Base-by-base conservation (phyloP, 2,113 vertebrate genomes). In the Mastomys coucha region DNA sequence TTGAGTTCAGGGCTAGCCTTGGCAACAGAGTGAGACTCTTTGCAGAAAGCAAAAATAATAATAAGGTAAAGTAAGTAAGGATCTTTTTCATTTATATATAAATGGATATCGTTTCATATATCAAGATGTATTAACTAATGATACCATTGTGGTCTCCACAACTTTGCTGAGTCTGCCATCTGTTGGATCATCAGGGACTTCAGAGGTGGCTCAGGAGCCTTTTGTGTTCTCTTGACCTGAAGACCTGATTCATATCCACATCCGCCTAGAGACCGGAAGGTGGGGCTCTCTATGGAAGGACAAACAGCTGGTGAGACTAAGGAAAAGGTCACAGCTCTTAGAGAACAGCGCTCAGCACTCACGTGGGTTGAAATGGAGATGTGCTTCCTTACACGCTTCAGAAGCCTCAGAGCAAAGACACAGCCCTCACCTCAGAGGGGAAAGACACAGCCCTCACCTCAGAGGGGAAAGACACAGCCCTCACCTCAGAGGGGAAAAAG, bases 181-280 rank as follows among this genome's bases (percentile, higher is more conserved):
- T 65, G 33, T 45, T 13, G 45, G 39, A 7, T n/a, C 31, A 78
- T 69, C 31, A 53, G 16, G 89, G n/a, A 42, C 65, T 51, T 45
- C 19, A n/a, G 16, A 78, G n/a, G 67, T n/a, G 69, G 85, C 2
- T 36, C 73, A 56, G 89, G 90, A 69, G 17, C 19, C 63, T 82
- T 65, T 84, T 96, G 88, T 97, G 53, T 94, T 56, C 63, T 36
- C 19, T 65, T 92, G 88, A 89, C 96, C 91, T 69, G 86, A 72
- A 96, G 93, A 73, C 91, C 87, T 87, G 91, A 89, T 65, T 97
- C 96, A 95, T 22, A 97, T 96, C 97, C 45, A 45, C 5, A 45
- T 45, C 45, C 82, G 80, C 73, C 86, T 42, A 17, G 92, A 10
- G 94, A 93, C 76, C 77, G 85, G 93, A 94, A 95, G 45, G 72